A percentile compares a stretch with the other conserved stretches of the same genome.
Evolutionary conservation across 2,113 vertebrate species (phyloP).

Genomic region (Pluvianellus socialis): DNA sequence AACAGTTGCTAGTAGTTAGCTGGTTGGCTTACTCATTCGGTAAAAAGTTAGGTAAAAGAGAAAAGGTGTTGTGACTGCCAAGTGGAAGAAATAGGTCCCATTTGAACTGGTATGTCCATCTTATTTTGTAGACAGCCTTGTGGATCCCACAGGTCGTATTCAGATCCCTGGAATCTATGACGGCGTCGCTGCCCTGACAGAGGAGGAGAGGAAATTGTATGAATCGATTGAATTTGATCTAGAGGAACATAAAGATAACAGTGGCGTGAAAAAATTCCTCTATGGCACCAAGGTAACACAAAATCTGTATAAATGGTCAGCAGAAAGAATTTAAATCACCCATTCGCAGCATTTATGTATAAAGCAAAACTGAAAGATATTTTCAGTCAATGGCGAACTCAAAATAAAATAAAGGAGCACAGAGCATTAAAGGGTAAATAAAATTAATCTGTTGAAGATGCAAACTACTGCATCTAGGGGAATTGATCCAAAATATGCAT

Average conservation of each 20-base stretch:
- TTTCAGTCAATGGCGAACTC: neutral
- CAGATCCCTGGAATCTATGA: conserved; percentile 88
- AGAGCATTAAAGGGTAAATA: neutral
- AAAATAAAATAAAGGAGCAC: neutral
- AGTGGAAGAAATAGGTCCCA: neutral
- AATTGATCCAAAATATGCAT: neutral
- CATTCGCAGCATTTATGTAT: neutral
- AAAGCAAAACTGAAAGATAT: neutral
- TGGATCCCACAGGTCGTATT: conserved; percentile 84
- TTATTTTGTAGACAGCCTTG: conserved; percentile 80
- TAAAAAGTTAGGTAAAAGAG: neutral
- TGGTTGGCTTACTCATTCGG: neutral
- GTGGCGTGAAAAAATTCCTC: conserved; percentile 79
- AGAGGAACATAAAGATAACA: conserved; percentile 76
- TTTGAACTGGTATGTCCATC: neutral
- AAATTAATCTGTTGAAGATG: neutral
- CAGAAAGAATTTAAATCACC: neutral
- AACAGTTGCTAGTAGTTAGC: neutral
- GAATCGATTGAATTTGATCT: conserved; percentile 83
- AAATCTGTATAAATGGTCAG: neutral
- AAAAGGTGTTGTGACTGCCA: neutral
- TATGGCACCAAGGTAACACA: conserved; percentile 84
- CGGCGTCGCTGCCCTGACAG: conserved; percentile 76
- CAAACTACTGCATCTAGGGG: neutral
- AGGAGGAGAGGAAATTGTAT: conserved; percentile 82